These are phyloP conservation scores for Chloroceryle amazona DNA, from an alignment of 2,797 vertebrate species.

Conservation along the genomic window DNA sequence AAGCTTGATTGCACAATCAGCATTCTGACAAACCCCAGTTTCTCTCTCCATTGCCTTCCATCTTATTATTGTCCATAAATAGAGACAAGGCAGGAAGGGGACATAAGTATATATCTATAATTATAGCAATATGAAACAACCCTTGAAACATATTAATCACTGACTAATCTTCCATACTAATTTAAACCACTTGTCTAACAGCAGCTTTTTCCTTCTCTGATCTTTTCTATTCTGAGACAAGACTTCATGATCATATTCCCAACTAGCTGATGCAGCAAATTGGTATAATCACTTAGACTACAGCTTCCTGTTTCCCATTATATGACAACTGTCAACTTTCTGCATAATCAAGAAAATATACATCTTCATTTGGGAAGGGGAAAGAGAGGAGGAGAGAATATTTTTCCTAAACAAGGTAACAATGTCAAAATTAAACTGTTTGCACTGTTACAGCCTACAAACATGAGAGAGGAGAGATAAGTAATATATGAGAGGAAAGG, in stretches of 20 bases:
- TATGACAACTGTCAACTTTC: constrained; percentile 17
- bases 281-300: constrained; percentile 7
- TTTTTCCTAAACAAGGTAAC: neutral
- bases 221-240: constrained; percentile 62
- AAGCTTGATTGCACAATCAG: constrained; percentile 59
- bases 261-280: constrained; percentile 45
- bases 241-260: constrained; percentile 39
- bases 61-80: constrained; percentile 64
- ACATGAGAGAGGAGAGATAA: neutral
- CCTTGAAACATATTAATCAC: constrained; percentile 70
- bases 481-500: neutral
- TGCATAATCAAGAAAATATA: constrained; percentile 7
- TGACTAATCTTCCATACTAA: constrained; percentile 66
- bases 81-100: constrained; percentile 64
- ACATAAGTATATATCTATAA: constrained; percentile 69
- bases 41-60: constrained; percentile 23
- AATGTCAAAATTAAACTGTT: neutral
- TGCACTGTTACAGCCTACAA: neutral
- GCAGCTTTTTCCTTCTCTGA: constrained; percentile 45
- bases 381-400: neutral
- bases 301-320: constrained; percentile 51
- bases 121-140: constrained; percentile 55
- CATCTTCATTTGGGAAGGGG: neutral
- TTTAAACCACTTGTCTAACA: constrained; percentile 64
- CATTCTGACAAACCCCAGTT: constrained; percentile 52